Conservation (phyloP, 1,140 invertebrate genomes). For the Dysdera silvatica region DNA sequence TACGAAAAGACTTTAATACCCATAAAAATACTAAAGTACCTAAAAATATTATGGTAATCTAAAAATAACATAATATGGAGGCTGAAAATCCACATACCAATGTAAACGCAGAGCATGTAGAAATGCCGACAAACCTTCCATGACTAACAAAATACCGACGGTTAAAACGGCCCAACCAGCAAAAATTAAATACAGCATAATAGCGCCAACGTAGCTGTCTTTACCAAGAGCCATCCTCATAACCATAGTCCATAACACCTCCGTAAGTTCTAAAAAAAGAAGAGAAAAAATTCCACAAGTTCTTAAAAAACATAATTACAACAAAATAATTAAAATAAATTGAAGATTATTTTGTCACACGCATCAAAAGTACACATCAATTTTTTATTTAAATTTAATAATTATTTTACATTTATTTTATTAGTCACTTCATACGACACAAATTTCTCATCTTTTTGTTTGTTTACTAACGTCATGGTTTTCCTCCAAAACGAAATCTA, state of each 20-base stretch:
- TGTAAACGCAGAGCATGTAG: constrained; percentile 95
- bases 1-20: no score
- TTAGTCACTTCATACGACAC: not conserved
- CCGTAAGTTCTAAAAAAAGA: constrained; percentile 41
- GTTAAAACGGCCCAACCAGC: constrained; percentile 77
- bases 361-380: not conserved
- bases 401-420: not conserved
- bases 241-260: constrained; percentile 56
- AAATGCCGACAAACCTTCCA: constrained; percentile 98
- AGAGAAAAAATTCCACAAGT: not conserved
- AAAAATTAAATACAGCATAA: constrained; percentile 69
- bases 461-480: not conserved
- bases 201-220: constrained; percentile 39
- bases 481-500: no score
- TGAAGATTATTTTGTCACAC: not conserved
- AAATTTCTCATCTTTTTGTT: not conserved
- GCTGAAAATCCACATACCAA: constrained; percentile 83
- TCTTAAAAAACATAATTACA: not conserved
- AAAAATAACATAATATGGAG: no score
- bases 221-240: constrained; percentile 16
- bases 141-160: constrained; percentile 77
- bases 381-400: not conserved
- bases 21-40: no score
- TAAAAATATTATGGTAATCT: no score
- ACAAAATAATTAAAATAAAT: not conserved